These are phyloP conservation scores for Amphilophus citrinellus DNA, from an alignment of 2,113 vertebrate species.

Conservation along the genomic window DNA sequence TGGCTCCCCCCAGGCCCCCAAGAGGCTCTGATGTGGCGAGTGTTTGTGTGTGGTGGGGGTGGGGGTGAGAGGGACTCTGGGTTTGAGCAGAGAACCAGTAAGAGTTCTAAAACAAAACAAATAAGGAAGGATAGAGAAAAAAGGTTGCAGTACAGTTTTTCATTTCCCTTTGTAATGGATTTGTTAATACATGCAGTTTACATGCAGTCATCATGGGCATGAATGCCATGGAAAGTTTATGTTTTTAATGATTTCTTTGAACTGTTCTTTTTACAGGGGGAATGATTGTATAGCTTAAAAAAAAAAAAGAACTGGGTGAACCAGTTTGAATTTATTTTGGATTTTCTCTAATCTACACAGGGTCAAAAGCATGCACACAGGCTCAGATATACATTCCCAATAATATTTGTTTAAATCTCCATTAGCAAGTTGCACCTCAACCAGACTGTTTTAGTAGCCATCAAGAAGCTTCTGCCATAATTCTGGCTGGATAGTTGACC, in stretches of 20 bases:
- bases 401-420: fast-evolving
- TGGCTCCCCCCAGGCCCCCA: conserved; percentile 87
- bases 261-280: background rate
- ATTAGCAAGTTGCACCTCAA: too few relatives aligned
- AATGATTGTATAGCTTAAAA: background rate
- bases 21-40: conserved; percentile 93
- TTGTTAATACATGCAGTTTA: background rate
- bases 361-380: background rate
- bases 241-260: background rate
- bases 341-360: background rate
- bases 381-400: background rate
- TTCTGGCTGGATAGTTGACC: background rate
- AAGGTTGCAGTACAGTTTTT: conserved; percentile 71
- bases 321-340: too few relatives aligned
- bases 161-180: background rate
- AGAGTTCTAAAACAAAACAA: conserved; percentile 31
- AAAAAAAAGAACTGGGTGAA: too few relatives aligned
- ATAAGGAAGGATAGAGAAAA: conserved; percentile 64
- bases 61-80: conserved; percentile 45
- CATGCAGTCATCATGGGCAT: background rate
- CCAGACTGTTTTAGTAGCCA: background rate
- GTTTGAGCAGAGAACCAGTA: conserved; percentile 20
- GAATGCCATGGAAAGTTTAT: background rate
- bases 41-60: conserved; percentile 88
- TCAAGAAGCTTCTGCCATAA: background rate